A percentile compares a stretch with the other conserved stretches of the same genome.
phyloP scores from a whole-genome alignment of 1,140 invertebrate species.

The Drosophila nigromelanica region DNA sequence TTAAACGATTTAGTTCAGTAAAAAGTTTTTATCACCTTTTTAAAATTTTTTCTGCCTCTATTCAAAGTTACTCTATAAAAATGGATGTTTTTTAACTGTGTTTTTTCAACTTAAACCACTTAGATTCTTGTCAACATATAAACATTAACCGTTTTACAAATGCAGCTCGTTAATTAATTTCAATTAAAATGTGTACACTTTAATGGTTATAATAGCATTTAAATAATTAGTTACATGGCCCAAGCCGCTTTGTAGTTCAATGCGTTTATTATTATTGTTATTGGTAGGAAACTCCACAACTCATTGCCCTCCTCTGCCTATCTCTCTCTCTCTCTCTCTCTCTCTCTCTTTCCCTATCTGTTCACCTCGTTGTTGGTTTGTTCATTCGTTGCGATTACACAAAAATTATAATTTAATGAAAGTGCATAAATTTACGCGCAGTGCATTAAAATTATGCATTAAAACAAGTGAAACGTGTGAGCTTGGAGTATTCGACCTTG shows the following conservation, averaged over 20 bases:
- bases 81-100: not conserved
- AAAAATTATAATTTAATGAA: constrained; percentile 58
- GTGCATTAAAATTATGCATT: constrained; percentile 64
- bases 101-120: constrained; percentile 18
- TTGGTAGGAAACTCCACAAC: not conserved
- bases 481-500: not conserved
- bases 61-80: not conserved
- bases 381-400: constrained; percentile 21
- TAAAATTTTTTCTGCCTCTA: not conserved
- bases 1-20: no score
- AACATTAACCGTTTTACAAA: constrained; percentile 48
- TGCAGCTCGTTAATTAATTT: constrained; percentile 67
- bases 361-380: not conserved
- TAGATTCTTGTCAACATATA: constrained; percentile 31
- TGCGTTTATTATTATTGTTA: constrained; percentile 23
- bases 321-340: not conserved
- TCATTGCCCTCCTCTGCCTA: no score
- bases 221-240: constrained; percentile 74
- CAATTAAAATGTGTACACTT: constrained; percentile 65
- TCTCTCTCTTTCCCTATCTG: not conserved
- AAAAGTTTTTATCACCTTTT: no score
- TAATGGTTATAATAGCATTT: constrained; percentile 70
- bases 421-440: constrained; percentile 45
- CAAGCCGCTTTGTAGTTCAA: constrained; percentile 21
- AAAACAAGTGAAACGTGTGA: constrained; percentile 19